Percentiles rank a stretch among this genome's conserved stretches.
These are phyloP conservation scores for Seladonia tumulorum DNA, from an alignment of 2,888 invertebrate genomes.

Conservation along the genomic window DNA sequence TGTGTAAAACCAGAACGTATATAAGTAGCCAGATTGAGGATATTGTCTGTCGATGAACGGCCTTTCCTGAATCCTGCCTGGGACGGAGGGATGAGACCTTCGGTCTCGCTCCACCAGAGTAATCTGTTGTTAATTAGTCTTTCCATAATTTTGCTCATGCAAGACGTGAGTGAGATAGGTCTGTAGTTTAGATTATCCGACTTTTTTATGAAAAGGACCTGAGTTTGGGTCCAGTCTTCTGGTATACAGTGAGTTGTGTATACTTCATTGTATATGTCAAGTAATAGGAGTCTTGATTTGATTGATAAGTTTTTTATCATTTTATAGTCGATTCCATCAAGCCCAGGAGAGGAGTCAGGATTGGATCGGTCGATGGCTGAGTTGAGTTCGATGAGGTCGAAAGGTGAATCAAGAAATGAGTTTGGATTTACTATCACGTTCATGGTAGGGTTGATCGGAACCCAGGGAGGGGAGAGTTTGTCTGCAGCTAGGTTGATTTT, in stretches of 20 bases:
- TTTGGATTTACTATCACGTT: neutral
- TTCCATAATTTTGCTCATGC: conserved; percentile 8
- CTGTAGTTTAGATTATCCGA: neutral
- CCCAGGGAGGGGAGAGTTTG: conserved; percentile 6
- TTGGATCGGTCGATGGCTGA: neutral
- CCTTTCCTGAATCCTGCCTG: no score
- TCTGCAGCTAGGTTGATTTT: neutral
- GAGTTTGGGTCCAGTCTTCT: neutral
- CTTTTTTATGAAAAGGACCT: conserved; percentile 11
- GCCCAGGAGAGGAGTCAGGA: neutral
- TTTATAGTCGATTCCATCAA: neutral
- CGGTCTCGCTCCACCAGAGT: no score
- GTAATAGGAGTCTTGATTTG: neutral
- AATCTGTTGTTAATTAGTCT: no score
- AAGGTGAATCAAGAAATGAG: neutral
- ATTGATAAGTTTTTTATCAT: neutral
- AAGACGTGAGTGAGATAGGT: conserved; percentile 15
- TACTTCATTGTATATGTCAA: conserved; percentile 20
- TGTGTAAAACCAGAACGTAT: no score
- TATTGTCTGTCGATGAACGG: no score
- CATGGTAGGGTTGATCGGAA: neutral
- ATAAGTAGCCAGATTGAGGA: no score
- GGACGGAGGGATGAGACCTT: no score
- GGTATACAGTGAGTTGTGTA: neutral
- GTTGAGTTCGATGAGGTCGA: neutral